Evolutionary conservation across 2,113 vertebrate species (phyloP).

Genomic region (Miniopterus natalensis): DNA sequence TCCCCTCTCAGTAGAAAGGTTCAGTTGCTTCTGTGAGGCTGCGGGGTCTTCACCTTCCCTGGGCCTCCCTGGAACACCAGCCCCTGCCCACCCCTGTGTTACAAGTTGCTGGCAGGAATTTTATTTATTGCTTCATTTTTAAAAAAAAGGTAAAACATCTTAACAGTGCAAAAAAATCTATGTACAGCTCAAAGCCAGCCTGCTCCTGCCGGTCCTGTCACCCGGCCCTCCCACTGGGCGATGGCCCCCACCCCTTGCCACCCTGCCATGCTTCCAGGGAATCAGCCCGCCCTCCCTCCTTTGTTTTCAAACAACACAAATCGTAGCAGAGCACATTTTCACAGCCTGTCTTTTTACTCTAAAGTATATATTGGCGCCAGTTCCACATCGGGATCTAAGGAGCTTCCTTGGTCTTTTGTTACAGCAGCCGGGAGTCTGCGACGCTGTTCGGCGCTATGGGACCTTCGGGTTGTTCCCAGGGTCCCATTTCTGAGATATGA

Average conservation of each 20-base stretch:
- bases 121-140: background rate
- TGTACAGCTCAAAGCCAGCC: background rate
- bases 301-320: background rate
- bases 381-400: fast-evolving
- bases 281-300: background rate
- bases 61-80: background rate
- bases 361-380: fast-evolving
- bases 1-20: background rate
- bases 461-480: background rate
- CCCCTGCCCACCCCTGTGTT: fast-evolving
- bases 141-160: background rate
- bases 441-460: fast-evolving
- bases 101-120: background rate
- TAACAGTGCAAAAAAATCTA: background rate
- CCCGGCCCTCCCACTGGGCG: background rate
- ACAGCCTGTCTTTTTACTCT: background rate
- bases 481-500: background rate
- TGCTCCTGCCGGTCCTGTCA: background rate
- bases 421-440: background rate
- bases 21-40: background rate
- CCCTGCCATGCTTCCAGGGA: background rate
- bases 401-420: background rate
- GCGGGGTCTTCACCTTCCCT: no score
- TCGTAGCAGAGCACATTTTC: background rate
- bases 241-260: no score